Base-by-base conservation (phyloP, 2,797 vertebrate species). In the Microhierax caerulescens region DNA sequence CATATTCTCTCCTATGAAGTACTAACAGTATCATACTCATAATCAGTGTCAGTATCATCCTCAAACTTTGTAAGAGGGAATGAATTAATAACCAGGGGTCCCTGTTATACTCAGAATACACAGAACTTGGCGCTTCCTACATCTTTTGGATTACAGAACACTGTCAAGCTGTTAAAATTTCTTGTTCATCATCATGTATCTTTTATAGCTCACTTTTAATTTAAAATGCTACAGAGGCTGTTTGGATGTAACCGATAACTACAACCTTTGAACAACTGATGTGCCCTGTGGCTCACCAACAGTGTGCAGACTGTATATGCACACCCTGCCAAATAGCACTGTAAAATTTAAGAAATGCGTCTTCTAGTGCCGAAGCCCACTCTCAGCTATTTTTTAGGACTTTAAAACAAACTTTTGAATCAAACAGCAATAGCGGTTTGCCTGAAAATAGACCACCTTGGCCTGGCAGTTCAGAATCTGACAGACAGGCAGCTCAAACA, bases 231-330 rank as follows among this genome's bases (percentile, higher is more conserved):
- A 5, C 13, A 50, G 82, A 53, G 17, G 34, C 6, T 77, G 25
- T 48, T 83, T 28, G 12, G 37, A 32, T n/a, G 22, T 47, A 84
- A 64, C 22, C 19, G n/a, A 2, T 67, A 83, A 69, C 39, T 50
- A 22, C 51, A 79, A 36, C 15, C 24, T 87, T 37, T 59, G 34
- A 87, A 79, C 34, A 61, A 47, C 34, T 75, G n/a, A 54, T 17
- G 28, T 69, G 19, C 18, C 30, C 43, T 7, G 28, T 8, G 11
- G 39, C 27, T 85, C 63, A 82, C 27, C 68, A 65, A 11, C 0
- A 0, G 25, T 2, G 11, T 34, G 22, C 39, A 77, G 48, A 43
- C 5, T 1, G 0, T 6, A 45, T 0, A 9, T 22, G 11, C 24
- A 51, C 28, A 54, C 6, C 5, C 23, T 19, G 23, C 11, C 1